A percentile compares a stretch with the other conserved stretches of the same genome.
These are phyloP conservation scores for Matsumurasca onukii DNA, from an alignment of 1,140 invertebrate species.

Conservation along the genomic window DNA sequence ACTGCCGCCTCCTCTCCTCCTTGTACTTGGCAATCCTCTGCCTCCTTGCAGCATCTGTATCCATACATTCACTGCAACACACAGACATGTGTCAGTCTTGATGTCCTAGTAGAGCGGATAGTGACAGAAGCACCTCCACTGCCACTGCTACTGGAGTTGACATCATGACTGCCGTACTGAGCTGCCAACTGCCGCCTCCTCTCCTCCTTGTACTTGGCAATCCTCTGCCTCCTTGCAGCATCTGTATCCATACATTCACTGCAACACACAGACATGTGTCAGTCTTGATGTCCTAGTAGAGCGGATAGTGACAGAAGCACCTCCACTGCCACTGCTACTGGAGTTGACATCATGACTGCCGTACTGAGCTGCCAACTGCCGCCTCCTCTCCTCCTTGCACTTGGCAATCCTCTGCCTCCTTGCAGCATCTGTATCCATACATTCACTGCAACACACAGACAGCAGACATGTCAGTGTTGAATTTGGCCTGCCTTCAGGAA, in stretches of 20 bases:
- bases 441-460: constrained; percentile 18
- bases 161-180: constrained; percentile 41
- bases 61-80: constrained; percentile 25
- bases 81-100: constrained; percentile 51
- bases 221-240: constrained; percentile 48
- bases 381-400: constrained; percentile 65
- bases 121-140: not conserved
- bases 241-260: constrained; percentile 19
- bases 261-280: not conserved
- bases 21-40: constrained; percentile 64
- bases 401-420: constrained; percentile 55
- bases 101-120: constrained; percentile 65
- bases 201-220: constrained; percentile 66
- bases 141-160: not conserved
- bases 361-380: constrained; percentile 55
- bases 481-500: too few relatives aligned
- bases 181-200: constrained; percentile 59
- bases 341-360: constrained; percentile 31
- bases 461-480: not conserved
- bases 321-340: not conserved
- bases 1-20: constrained; percentile 61
- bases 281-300: constrained; percentile 70
- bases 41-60: not conserved
- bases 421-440: constrained; percentile 2
- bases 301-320: constrained; percentile 44